phyloP scores from a whole-genome alignment of 1,140 invertebrate species.

The Dryas iulia region DNA sequence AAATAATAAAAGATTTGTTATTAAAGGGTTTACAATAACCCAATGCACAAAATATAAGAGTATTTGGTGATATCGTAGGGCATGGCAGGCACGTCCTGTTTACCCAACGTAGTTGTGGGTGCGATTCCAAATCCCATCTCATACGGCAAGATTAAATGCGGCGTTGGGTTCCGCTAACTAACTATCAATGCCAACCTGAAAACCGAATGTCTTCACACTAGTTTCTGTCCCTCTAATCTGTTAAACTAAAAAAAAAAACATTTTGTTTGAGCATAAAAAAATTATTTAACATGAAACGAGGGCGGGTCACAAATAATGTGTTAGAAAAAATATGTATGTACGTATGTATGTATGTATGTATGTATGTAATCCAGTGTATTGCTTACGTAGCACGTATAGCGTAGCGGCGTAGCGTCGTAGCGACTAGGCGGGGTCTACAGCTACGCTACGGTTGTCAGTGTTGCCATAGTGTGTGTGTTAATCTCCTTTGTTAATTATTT shows the following conservation, averaged over 20 bases:
- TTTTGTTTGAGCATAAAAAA: neutral
- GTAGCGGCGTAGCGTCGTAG: conserved; percentile 47
- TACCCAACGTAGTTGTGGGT: too few relatives aligned
- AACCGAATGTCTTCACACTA: neutral
- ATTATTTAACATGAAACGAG: neutral
- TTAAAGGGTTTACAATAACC: too few relatives aligned
- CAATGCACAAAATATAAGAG: too few relatives aligned
- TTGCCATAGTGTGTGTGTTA: conserved; percentile 38
- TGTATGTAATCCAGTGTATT: neutral
- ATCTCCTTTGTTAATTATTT: conserved; percentile 8
- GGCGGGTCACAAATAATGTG: neutral
- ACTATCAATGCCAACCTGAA: too few relatives aligned
- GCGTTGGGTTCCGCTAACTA: too few relatives aligned
- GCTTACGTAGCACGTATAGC: conserved; percentile 30
- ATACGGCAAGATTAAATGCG: too few relatives aligned
- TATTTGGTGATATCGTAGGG: too few relatives aligned
- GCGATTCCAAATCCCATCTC: too few relatives aligned
- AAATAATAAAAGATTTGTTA: too few relatives aligned
- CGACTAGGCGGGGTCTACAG: conserved; percentile 61
- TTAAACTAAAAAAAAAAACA: neutral
- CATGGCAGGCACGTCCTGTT: too few relatives aligned
- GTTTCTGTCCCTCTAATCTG: neutral
- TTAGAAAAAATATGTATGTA: neutral
- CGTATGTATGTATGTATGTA: neutral
- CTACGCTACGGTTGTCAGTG: conserved; percentile 45